phyloP scores from a whole-genome alignment of 2,113 vertebrate genomes.

The Notarius lentiginosus region DNA sequence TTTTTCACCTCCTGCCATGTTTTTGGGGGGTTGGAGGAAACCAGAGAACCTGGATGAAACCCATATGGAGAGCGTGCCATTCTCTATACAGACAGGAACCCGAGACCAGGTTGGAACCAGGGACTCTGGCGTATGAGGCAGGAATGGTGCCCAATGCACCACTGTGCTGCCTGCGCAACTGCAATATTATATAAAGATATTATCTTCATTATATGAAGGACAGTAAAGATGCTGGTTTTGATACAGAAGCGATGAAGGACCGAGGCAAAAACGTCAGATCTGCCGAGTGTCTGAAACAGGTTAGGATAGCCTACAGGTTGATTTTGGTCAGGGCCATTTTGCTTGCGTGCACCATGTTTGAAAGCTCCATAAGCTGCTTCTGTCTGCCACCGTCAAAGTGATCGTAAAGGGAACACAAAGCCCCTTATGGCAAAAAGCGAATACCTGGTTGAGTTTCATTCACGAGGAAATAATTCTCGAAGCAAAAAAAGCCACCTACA shows the following conservation, averaged over 20 bases:
- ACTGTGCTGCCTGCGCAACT: background rate
- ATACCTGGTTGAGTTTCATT: conserved; percentile 1
- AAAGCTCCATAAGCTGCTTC: background rate
- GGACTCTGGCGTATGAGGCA: background rate
- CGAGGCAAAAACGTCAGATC: no score
- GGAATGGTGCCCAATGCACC: background rate
- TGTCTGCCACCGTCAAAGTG: background rate
- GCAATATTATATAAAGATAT: background rate
- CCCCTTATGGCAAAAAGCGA: conserved; percentile 14
- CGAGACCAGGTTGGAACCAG: background rate
- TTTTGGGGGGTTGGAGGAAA: background rate
- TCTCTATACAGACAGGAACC: background rate
- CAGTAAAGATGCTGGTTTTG: background rate
- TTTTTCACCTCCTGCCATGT: background rate
- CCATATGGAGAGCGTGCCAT: background rate
- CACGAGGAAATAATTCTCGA: conserved; percentile 14
- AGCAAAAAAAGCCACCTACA: background rate
- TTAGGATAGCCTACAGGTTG: background rate
- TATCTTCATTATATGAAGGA: background rate
- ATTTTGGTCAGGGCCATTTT: conserved; percentile 6
- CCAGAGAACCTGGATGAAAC: background rate
- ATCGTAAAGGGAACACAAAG: conserved; percentile 17
- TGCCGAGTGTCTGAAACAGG: background rate
- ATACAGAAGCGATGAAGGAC: background rate
- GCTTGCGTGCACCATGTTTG: background rate